Evolutionary conservation across 2,113 vertebrate genomes (phyloP), one percentile per base, ranked within the genome.

Genomic region (Lepus americanus): DNA sequence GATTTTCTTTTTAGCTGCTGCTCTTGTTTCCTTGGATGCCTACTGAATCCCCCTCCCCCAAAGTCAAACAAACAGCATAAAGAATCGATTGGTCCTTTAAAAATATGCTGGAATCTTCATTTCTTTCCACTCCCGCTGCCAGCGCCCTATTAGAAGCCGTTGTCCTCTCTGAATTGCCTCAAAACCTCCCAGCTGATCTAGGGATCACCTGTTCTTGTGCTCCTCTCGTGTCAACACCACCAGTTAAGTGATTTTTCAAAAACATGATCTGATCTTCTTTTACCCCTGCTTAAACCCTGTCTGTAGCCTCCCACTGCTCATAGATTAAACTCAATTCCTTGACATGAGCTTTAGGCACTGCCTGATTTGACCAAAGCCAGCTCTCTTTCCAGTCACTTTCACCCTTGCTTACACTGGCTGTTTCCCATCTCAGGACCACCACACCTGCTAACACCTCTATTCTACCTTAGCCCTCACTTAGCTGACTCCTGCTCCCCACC

Each of bases 201-300:
- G 55, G 23, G 55, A 63, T 59, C 74, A 94, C 82, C 78, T 88
- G 31, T 81, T 84, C 82, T 82, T 67, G 27, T 25, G 63, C 31
- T 78, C 72, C 44, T 86, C 22, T 89, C 55, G 16, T 0, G 67
- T 81, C 67, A 72, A 36, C 90, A 80, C 29, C 19, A 20, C 29
- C 25, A 77, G 70, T 51, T 67, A 77, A 73, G 82, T 33, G 80
- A 17, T 84, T 77, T 83, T 87, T 61, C n/a, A 69, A 80, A 33
- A 73, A 70, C 74, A 51, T 3, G 49, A 61, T 61, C 44, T 92
- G 64, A 36, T 83, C 29, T 80, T 63, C 33, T 39, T 86, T 92
- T 66, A 69, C n/a, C 44, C 64, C 14, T 76, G 14, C 31, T 64
- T 89, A 66, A 67, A n/a, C 9, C 78, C 72, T 84, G 11, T 53